Conservation (phyloP, 2,888 invertebrate species). For the Branchellion lobata region DNA sequence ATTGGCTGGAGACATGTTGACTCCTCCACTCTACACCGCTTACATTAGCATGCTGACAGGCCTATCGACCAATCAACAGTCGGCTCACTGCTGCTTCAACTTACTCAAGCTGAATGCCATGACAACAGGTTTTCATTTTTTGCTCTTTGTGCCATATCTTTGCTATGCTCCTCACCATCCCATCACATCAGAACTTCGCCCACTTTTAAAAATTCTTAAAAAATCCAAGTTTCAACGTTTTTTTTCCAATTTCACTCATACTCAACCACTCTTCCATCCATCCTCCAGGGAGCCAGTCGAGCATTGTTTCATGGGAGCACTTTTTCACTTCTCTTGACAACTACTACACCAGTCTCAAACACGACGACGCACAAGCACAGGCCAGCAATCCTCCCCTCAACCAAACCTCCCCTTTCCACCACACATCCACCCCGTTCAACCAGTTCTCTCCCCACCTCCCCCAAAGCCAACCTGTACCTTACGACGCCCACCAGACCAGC, state of each 20-base stretch:
- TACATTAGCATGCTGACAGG: constrained; percentile 84
- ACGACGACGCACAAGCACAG: constrained; percentile 60
- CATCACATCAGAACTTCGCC: too few relatives aligned
- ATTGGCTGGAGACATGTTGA: constrained; percentile 80
- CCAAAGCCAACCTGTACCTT: not conserved
- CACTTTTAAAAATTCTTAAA: not conserved
- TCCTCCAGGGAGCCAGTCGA: constrained; percentile 63
- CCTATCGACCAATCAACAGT: constrained; percentile 73
- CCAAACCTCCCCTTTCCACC: not conserved
- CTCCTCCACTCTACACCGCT: constrained; percentile 79
- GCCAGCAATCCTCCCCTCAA: not conserved
- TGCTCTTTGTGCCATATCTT: not conserved
- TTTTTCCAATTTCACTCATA: too few relatives aligned
- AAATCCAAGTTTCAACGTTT: not conserved
- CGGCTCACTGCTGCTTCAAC: constrained; percentile 77
- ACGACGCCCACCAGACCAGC: not conserved
- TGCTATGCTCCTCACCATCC: not conserved
- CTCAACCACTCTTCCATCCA: too few relatives aligned
- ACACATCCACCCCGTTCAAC: not conserved
- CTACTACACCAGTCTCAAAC: constrained; percentile 65
- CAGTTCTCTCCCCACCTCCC: not conserved
- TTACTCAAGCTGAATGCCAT: constrained; percentile 72
- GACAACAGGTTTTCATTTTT: constrained; percentile 2
- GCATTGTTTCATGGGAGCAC: constrained; percentile 77
- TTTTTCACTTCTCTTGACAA: constrained; percentile 76